These are phyloP conservation scores for Acrocephalus scirpaceus DNA, from an alignment of 2,797 vertebrate species.

Conservation along the genomic window DNA sequence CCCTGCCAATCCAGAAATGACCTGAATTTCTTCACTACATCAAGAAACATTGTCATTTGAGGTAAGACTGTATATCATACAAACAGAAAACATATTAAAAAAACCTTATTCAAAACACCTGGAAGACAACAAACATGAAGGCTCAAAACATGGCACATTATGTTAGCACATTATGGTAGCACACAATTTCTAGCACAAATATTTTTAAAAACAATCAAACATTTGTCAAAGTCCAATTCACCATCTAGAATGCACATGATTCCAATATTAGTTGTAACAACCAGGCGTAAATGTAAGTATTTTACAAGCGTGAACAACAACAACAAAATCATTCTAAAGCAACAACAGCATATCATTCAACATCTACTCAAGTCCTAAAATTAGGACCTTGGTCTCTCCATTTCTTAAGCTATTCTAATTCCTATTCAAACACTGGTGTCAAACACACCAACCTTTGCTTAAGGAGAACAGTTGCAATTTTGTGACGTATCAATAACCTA, in stretches of 20 bases:
- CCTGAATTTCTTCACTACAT: background rate
- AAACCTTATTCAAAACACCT: background rate
- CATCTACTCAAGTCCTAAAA: background rate
- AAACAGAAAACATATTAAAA: background rate
- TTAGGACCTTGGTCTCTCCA: rapidly evolving
- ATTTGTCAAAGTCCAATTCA: background rate
- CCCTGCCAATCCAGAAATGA: background rate
- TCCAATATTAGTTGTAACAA: background rate
- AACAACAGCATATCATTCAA: background rate
- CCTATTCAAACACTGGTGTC: background rate
- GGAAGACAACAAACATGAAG: background rate
- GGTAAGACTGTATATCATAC: background rate
- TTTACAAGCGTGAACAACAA: background rate
- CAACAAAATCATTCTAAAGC: background rate
- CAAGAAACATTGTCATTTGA: background rate
- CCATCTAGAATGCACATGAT: background rate
- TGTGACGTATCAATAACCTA: background rate
- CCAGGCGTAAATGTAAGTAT: background rate
- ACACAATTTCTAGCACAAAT: background rate
- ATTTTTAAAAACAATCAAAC: background rate
- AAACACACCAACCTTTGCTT: background rate
- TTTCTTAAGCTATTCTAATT: background rate
- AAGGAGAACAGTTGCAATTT: background rate
- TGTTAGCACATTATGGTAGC: rapidly evolving
- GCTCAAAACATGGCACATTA: background rate